phyloP scores from a whole-genome alignment of 2,888 invertebrate species.

The Spodoptera littoralis region DNA sequence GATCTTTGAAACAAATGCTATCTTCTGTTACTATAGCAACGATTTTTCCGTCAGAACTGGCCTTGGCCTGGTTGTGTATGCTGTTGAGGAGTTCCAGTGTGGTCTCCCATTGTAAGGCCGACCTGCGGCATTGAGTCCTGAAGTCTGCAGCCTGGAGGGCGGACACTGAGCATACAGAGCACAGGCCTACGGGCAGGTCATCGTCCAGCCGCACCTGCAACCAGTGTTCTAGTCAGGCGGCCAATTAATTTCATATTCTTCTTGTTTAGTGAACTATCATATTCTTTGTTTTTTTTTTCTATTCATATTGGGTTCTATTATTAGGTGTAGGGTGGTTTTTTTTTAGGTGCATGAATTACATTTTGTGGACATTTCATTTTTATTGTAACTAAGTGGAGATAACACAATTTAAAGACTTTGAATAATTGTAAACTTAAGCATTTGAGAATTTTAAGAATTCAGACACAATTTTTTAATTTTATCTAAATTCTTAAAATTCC shows the following conservation, averaged over 20 bases:
- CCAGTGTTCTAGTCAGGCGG: conserved; percentile 78
- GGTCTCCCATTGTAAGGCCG: conserved; percentile 69
- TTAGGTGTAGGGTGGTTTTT: no score
- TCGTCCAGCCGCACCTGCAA: conserved; percentile 80
- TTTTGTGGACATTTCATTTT: no score
- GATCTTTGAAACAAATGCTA: conserved; percentile 59
- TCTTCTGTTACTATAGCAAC: conserved; percentile 65
- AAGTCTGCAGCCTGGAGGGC: conserved; percentile 75
- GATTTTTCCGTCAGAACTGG: conserved; percentile 46
- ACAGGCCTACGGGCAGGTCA: conserved; percentile 77
- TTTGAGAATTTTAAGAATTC: no score
- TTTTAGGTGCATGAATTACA: no score
- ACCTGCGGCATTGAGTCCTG: conserved; percentile 68
- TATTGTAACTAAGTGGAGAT: no score
- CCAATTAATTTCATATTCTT: conserved; percentile 64
- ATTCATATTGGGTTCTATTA: no score
- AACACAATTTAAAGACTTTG: no score
- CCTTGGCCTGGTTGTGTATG: conserved; percentile 43
- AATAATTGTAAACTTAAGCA: no score
- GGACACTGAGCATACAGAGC: conserved; percentile 71
- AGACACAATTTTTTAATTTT: no score
- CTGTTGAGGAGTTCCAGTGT: conserved; percentile 66
- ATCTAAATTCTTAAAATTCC: no score
- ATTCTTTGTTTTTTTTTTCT: no score
- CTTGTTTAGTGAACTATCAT: not conserved